Evolutionary conservation across 2,888 invertebrate species (phyloP), one percentile per base, ranked within the genome.

Genomic region (Taenaris catops): DNA sequence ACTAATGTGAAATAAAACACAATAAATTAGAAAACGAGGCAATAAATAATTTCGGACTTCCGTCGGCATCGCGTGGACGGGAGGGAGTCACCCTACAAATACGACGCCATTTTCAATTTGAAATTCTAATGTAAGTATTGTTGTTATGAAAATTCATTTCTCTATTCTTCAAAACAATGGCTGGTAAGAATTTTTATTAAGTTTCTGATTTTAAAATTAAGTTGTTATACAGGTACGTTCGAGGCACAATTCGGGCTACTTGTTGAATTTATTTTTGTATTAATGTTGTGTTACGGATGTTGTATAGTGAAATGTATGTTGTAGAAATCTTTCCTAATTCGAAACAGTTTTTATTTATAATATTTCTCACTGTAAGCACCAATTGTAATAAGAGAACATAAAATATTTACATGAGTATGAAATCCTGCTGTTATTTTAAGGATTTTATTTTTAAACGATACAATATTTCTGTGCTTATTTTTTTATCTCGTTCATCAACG

Each of bases 81-180:
- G 37, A 48, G 76, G 81, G 79, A 62, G 70, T 44, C 69, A 71
- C 80, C 79, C 81, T 65, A 67, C 55, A 48, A 44, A 51, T 38
- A 42, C 51, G 63, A 53, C 69, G 79, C 80, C 79, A 80, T 80
- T 63, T 78, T 80, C 63, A 53, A 62, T 70, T 67, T 61, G 56
- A 63, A 65, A 67, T 71, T 68, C 51, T 65, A 69, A 72, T 74
- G 65, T 57, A 51, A 58, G 58, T 59, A 64, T 64, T 65, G 59
- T 45, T 46, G 40, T 44, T 49, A 45, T 38, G 31, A 44, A 47
- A 47, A 44, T 38, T 38, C 32, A 44, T 47, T 42, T 43, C 53
- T 57, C 47, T 44, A 44, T 53, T 51, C 37, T 53, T 55, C 48
- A 61, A 55, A 41, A 38, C 27, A 41, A 36, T 41, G 28, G 25